Evolutionary conservation across 2,113 vertebrate genomes (phyloP).

Genomic region (Cottus gobio): DNA sequence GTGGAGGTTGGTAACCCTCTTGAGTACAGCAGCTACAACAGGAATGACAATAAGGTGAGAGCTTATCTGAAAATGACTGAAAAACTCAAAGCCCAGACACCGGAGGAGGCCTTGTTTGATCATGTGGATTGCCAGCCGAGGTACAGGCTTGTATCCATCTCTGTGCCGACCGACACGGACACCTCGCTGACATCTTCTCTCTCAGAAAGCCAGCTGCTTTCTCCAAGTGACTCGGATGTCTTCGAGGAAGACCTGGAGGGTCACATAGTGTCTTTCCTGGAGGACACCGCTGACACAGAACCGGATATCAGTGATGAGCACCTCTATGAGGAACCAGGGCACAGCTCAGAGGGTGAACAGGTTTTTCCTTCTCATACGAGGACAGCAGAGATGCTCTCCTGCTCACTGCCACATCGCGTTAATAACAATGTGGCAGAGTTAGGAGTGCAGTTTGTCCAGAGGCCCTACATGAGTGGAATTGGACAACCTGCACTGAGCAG

Average conservation of each 20-base stretch:
- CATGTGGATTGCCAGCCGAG: constrained; percentile 57
- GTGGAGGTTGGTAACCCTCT: constrained; percentile 42
- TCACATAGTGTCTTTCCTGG: constrained; percentile 71
- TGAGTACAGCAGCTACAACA: background rate
- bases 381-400: constrained; percentile 76
- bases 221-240: constrained; percentile 57
- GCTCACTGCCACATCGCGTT: constrained; percentile 83
- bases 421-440: constrained; percentile 84
- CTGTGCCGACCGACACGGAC: constrained; percentile 68
- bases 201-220: constrained; percentile 66
- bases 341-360: constrained; percentile 71
- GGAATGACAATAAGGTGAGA: constrained; percentile 25
- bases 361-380: constrained; percentile 79
- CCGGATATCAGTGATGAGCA: constrained; percentile 72
- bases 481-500: constrained; percentile 76
- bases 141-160: constrained; percentile 71
- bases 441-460: constrained; percentile 75
- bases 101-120: constrained; percentile 39
- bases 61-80: constrained; percentile 41
- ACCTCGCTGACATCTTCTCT: constrained; percentile 63
- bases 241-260: constrained; percentile 74
- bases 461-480: constrained; percentile 63
- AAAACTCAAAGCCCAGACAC: constrained; percentile 12
- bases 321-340: constrained; percentile 79
- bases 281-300: constrained; percentile 71